Evolutionary conservation across 2,113 vertebrate species (phyloP).

Genomic region (Rhagologus leucostigma): DNA sequence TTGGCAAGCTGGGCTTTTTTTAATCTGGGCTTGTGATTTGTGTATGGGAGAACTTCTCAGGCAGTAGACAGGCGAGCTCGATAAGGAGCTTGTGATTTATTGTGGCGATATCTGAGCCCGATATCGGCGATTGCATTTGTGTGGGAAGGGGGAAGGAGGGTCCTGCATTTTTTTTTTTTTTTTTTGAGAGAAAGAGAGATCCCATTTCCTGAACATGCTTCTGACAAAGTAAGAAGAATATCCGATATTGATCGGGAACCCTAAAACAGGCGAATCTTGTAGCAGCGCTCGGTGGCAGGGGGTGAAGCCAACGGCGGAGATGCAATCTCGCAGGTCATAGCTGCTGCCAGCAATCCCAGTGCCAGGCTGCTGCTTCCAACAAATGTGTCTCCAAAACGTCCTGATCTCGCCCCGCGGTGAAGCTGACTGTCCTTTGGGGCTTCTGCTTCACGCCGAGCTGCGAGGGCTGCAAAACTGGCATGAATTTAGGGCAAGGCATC

Average conservation of each 20-base stretch:
- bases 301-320: conserved; percentile 54
- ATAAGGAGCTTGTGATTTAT: conserved; percentile 30
- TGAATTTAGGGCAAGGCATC: background rate
- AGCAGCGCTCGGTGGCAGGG: background rate
- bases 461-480: conserved; percentile 13
- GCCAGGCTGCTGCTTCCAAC: conserved; percentile 54
- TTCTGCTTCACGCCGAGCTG: background rate
- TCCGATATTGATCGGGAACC: conserved; percentile 11
- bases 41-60: conserved; percentile 21
- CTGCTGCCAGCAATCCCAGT: conserved; percentile 56
- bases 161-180: background rate
- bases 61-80: background rate
- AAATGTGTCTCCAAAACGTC: conserved; percentile 46
- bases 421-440: conserved; percentile 5
- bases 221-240: conserved; percentile 9
- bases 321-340: conserved; percentile 59
- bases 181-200: background rate
- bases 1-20: conserved; percentile 19
- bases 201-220: conserved; percentile 47
- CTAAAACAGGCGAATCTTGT: conserved; percentile 1
- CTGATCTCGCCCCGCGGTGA: background rate
- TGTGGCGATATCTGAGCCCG: background rate
- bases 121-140: background rate
- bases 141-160: conserved; percentile 6
- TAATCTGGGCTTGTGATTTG: conserved; percentile 27